phyloP scores from a whole-genome alignment of 2,888 invertebrate genomes.

The Drosophila nr. medialis region DNA sequence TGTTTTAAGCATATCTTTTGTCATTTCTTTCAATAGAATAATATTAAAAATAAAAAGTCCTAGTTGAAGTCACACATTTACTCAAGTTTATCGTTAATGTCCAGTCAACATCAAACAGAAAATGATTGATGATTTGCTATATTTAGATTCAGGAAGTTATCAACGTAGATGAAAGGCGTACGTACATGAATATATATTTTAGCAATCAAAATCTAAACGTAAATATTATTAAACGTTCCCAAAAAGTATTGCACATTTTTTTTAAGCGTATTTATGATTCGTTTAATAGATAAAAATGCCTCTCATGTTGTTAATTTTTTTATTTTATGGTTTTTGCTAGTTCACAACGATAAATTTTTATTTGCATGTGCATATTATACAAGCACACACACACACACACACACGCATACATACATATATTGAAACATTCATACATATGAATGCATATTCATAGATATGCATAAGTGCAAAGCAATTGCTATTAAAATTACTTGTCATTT shows the following conservation, averaged over 20 bases:
- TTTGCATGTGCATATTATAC: slow-evolving; percentile 55
- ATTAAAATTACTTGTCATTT: slow-evolving; percentile 59
- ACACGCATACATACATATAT: slow-evolving; percentile 3
- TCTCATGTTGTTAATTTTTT: slow-evolving; percentile 27
- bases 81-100: neutral
- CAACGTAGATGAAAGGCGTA: neutral
- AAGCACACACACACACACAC: slow-evolving; percentile 6
- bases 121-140: neutral
- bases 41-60: neutral
- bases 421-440: slow-evolving; percentile 7
- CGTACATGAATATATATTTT: neutral
- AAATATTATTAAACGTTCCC: neutral
- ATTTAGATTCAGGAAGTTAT: neutral
- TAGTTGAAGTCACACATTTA: neutral
- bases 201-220: neutral
- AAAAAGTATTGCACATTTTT: neutral
- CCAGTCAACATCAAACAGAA: neutral
- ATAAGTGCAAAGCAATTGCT: slow-evolving; percentile 57
- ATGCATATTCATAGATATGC: slow-evolving; percentile 25
- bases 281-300: neutral
- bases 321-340: slow-evolving; percentile 63
- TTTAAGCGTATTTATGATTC: slow-evolving; percentile 35
- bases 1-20: neutral
- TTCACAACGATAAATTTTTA: slow-evolving; percentile 68
- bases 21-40: neutral